Percentiles rank a stretch among this genome's conserved stretches.
Conservation (phyloP, 2,888 invertebrate genomes). For the Linyphia triangularis region DNA sequence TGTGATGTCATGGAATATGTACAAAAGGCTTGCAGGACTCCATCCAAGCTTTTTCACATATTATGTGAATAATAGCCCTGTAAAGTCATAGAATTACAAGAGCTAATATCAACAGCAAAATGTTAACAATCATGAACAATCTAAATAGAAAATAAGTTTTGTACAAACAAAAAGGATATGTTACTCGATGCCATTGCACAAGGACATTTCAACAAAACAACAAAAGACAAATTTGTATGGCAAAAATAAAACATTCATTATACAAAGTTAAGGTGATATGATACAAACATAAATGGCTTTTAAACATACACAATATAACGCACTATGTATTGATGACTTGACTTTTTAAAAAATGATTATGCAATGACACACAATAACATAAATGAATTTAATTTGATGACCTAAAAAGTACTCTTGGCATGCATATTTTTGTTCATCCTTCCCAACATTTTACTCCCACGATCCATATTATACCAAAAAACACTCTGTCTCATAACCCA, state of each 20-base stretch:
- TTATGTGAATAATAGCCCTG: conserved; percentile 26
- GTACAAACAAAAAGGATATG: conserved; percentile 64
- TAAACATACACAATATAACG: conserved; percentile 39
- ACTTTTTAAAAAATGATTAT: conserved; percentile 54
- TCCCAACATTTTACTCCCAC: conserved; percentile 71
- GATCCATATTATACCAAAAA: conserved; percentile 53
- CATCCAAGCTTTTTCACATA: conserved; percentile 60
- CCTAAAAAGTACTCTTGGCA: conserved; percentile 64
- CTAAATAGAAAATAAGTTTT: conserved; percentile 41
- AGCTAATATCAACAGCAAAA: conserved; percentile 61
- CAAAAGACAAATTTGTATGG: conserved; percentile 58
- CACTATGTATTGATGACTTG: conserved; percentile 51
- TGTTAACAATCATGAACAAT: conserved; percentile 73
- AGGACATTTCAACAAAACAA: conserved; percentile 41
- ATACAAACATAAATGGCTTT: conserved; percentile 63
- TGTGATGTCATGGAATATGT: conserved; percentile 66
- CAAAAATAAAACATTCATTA: conserved; percentile 59
- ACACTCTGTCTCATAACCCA: conserved; percentile 65
- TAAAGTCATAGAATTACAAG: conserved; percentile 65
- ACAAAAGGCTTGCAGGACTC: conserved; percentile 73
- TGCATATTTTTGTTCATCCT: conserved; percentile 69
- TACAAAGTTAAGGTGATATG: conserved; percentile 63
- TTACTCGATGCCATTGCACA: conserved; percentile 62
- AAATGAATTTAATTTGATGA: conserved; percentile 69
- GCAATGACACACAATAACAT: conserved; percentile 53